Percentiles rank a stretch among this genome's conserved stretches.
These are phyloP conservation scores for Clepsis dumicolana DNA, from an alignment of 2,888 invertebrate genomes.

Conservation along the genomic window DNA sequence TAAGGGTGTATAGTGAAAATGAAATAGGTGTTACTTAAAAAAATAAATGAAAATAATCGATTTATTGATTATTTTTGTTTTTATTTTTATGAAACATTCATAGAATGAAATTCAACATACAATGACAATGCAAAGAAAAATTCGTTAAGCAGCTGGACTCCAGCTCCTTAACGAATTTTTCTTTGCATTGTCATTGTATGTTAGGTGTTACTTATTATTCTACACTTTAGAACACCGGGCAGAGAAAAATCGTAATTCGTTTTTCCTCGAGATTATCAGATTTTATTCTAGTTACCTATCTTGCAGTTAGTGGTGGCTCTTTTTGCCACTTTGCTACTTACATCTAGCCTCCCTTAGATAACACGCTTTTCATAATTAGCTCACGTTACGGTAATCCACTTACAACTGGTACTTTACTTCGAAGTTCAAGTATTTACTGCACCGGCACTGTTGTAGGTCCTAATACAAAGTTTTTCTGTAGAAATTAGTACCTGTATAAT, in stretches of 20 bases:
- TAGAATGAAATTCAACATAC: no score
- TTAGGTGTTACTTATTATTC: no score
- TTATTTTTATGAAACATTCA: no score
- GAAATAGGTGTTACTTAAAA: background rate
- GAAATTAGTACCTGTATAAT: background rate
- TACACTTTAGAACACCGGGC: background rate
- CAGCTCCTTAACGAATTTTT: no score
- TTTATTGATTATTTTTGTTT: no score
- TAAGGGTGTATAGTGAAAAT: background rate
- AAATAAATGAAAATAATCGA: no score
- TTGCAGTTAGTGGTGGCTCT: background rate
- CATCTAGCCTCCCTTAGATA: background rate
- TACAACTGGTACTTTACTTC: background rate
- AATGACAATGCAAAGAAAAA: no score
- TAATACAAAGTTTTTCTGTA: background rate
- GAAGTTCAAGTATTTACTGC: background rate
- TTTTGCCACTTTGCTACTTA: background rate
- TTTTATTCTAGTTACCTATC: background rate
- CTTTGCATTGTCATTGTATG: no score
- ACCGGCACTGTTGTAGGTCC: background rate
- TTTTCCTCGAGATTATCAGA: background rate
- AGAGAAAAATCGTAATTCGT: background rate
- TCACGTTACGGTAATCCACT: background rate
- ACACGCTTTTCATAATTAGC: background rate
- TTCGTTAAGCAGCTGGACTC: no score